Percentiles rank a stretch among this genome's conserved stretches.
Evolutionary conservation across 2,113 vertebrate genomes (phyloP).

Genomic region (Alouatta palliata): DNA sequence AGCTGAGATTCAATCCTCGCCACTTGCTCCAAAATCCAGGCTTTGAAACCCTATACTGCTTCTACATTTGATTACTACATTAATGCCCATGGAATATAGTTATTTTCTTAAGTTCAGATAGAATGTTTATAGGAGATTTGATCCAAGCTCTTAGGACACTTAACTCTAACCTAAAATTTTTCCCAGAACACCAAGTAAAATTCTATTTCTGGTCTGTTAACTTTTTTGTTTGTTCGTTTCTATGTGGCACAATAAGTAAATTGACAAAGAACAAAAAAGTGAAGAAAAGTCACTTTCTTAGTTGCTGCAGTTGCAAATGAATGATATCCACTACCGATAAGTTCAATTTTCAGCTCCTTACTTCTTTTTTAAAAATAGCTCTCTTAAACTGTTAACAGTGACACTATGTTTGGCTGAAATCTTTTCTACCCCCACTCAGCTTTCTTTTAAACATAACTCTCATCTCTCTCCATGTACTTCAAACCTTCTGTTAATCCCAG

Average conservation of each 20-base stretch:
- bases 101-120: slow-evolving; percentile 15
- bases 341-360: neutral
- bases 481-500: neutral
- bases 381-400: neutral
- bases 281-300: neutral
- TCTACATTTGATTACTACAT: neutral
- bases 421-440: neutral
- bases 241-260: neutral
- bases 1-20: neutral
- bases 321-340: neutral
- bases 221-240: neutral
- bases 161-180: neutral
- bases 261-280: neutral
- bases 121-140: neutral
- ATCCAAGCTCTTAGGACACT: neutral
- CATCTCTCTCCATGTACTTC: neutral
- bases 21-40: neutral
- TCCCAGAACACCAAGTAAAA: neutral
- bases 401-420: neutral
- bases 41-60: neutral
- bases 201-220: neutral
- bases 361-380: neutral
- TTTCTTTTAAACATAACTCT: neutral
- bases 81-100: neutral
- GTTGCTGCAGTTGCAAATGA: neutral